Evolutionary conservation across 2,888 invertebrate genomes (phyloP).

Genomic region (Hemistola chrysoprasaria): DNA sequence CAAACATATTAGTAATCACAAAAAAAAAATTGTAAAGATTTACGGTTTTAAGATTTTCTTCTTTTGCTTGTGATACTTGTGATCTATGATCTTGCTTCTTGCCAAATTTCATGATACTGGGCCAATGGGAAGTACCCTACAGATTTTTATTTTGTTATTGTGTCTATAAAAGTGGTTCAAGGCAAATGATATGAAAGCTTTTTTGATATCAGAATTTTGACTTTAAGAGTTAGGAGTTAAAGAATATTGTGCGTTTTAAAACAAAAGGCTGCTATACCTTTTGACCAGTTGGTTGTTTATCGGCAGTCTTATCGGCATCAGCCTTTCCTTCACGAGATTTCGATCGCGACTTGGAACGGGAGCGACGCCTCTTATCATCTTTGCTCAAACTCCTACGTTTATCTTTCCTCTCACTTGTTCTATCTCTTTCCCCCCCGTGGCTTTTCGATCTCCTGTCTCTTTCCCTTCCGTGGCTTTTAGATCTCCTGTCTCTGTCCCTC

Average conservation of each 20-base stretch:
- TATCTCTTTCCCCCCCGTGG: constrained; percentile 14
- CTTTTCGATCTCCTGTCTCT: constrained; percentile 23
- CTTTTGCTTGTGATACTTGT: too few species aligned
- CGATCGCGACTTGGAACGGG: constrained; percentile 50
- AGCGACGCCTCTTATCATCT: constrained; percentile 32
- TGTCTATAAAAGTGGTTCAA: too few species aligned
- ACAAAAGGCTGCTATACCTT: constrained; percentile 27
- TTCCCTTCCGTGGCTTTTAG: constrained; percentile 41
- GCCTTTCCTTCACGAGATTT: constrained; percentile 41
- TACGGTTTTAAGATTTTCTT: too few species aligned
- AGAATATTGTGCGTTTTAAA: neutral
- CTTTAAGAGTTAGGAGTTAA: too few species aligned
- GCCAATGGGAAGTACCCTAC: too few species aligned
- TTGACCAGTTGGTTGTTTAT: constrained; percentile 41
- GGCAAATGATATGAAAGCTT: too few species aligned
- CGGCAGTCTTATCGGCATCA: constrained; percentile 34
- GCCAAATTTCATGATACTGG: too few species aligned
- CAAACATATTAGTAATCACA: too few species aligned
- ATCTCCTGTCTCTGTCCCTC: constrained; percentile 3
- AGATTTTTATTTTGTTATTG: too few species aligned
- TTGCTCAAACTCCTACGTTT: constrained; percentile 29
- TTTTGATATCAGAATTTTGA: too few species aligned
- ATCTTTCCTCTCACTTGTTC: constrained; percentile 34
- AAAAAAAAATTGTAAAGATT: too few species aligned
- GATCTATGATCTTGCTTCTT: too few species aligned